Percentiles rank a stretch among this genome's conserved stretches.
These are phyloP conservation scores for sheep (Ovis aries) DNA, from an alignment of 2,113 vertebrate genomes.

Conservation along the genomic window DNA sequence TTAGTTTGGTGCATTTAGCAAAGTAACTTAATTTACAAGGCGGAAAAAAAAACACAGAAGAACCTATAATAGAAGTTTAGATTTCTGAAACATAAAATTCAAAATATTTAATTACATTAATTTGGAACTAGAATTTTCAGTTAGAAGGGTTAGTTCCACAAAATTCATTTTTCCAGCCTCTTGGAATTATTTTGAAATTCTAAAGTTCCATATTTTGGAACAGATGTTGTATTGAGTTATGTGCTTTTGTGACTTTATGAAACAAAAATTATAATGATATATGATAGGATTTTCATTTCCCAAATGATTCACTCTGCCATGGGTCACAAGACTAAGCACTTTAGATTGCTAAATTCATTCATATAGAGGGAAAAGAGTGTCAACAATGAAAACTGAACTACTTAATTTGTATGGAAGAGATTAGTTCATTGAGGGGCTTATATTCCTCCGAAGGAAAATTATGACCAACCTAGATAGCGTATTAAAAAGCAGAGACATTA, in stretches of 20 bases:
- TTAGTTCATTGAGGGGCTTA: not conserved
- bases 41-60: not conserved
- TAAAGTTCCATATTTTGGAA: conserved; percentile 36
- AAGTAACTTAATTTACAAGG: not conserved
- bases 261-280: conserved; percentile 32
- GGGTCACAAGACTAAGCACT: conserved; percentile 2
- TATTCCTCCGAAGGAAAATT: not conserved
- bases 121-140: not conserved
- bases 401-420: conserved; percentile 15
- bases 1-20: not conserved
- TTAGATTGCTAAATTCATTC: conserved; percentile 43
- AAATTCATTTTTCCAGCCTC: conserved; percentile 49
- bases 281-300: conserved; percentile 67
- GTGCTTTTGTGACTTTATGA: conserved; percentile 39
- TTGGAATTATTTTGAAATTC: conserved; percentile 33
- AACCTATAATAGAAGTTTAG: not conserved
- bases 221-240: conserved; percentile 50
- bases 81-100: not conserved
- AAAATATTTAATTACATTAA: not conserved
- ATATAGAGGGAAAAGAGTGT: conserved; percentile 7
- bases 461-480: not conserved
- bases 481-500: not conserved
- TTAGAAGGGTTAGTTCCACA: not conserved
- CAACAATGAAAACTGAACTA: not conserved
- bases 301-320: conserved; percentile 18